Base-by-base conservation (phyloP, 2,113 vertebrate species). In the Orycteropus afer region DNA sequence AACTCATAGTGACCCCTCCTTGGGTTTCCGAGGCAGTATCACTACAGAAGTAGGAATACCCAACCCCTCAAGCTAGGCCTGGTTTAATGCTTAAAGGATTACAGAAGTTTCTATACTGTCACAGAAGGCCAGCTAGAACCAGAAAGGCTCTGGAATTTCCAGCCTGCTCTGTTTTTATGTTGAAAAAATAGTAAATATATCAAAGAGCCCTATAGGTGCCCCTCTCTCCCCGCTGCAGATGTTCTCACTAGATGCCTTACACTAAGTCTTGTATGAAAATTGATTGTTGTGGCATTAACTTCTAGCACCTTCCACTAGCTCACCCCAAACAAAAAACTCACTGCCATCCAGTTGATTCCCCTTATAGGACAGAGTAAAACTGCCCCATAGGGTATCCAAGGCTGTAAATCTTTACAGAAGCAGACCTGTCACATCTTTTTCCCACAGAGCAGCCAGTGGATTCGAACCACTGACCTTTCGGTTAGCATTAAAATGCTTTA, bases 161-260 rank as follows among this genome's bases (percentile, higher is more conserved):
- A 89, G 57, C 32, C 42, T 94, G 77, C 86, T 90, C 34, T 74
- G 47, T 73, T 82, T 94, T 81, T 61, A 93, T n/a, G 32, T 29
- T 87, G 53, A 87, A 86, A 95, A 69, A 63, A 12, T 1, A 55
- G 73, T 12, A 49, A 49, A 59, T 45, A 53, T 76, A 37, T 27
- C 57, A 78, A 85, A 93, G 23, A 22, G 22, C 9, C 12, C 27
- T 32, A 14, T 57, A 17, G 0, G 40, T 79, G 27, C 45, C 49
- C 80, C 23, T 20, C n/a, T 61, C 25, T 22, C 5, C 7, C 55
- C 65, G 74, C 49, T 65, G 65, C 42, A 45, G 59, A 67, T 49
- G 37, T 77, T 86, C 47, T 69, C n/a, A 78, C 1, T 27, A 55
- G 77, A 83, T 65, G 37, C 45, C 55, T 80, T n/a, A 76, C 49